These are phyloP conservation scores for Heterodera filipjevi DNA, from an alignment of 2,888 invertebrate genomes.

Conservation along the genomic window DNA sequence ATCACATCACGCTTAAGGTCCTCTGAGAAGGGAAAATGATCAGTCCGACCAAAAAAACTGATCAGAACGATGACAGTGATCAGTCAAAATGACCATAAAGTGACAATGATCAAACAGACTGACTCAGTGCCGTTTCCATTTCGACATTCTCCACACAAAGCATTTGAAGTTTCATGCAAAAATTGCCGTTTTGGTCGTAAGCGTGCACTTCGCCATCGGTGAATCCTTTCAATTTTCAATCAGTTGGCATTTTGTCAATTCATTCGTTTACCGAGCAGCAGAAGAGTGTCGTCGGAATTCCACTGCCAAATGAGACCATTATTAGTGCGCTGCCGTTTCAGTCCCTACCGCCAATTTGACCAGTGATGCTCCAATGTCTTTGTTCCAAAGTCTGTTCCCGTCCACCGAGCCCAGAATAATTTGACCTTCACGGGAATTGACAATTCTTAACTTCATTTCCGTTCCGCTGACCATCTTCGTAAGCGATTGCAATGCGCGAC, in stretches of 20 bases:
- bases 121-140: constrained; percentile 53
- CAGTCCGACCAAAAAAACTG: constrained; percentile 73
- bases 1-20: constrained; percentile 49
- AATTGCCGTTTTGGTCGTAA: constrained; percentile 86
- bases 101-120: not conserved
- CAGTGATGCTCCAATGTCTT: constrained; percentile 81
- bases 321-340: not conserved
- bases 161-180: constrained; percentile 74
- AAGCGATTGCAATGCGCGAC: constrained; percentile 94
- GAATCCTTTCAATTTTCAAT: not conserved
- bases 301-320: constrained; percentile 70
- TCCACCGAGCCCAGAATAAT: constrained; percentile 95
- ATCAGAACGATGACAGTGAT: constrained; percentile 73
- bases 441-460: constrained; percentile 31
- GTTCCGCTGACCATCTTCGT: constrained; percentile 81
- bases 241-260: not conserved
- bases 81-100: constrained; percentile 78
- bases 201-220: constrained; percentile 74
- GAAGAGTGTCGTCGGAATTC: constrained; percentile 89
- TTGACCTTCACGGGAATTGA: constrained; percentile 72
- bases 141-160: constrained; percentile 69
- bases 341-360: constrained; percentile 40
- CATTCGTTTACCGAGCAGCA: constrained; percentile 85
- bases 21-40: constrained; percentile 34
- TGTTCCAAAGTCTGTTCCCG: constrained; percentile 97